Evolutionary conservation across 2,888 invertebrate species (phyloP), one percentile per base, ranked within the genome.

Genomic region (Pristionchus arcanus): DNA sequence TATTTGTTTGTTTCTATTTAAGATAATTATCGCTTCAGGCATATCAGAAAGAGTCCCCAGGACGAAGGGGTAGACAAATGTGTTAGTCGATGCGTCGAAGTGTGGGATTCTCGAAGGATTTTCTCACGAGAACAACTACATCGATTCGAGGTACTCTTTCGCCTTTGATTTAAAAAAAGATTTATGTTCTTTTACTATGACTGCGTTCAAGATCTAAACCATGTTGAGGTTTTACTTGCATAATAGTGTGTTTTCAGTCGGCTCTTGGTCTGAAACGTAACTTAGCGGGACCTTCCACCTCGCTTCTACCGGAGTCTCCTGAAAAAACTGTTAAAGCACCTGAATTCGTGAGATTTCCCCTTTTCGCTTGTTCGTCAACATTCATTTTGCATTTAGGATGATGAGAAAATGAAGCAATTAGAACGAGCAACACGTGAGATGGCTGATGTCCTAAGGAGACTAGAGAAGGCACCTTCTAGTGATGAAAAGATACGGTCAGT

Each of bases 391-490:
- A 71, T 83, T 34, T 31, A 68, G 89, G 66, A 53, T 34, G 53
- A 1, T 21, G 89, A 89, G 66, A 89, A 83, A 55, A 66, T 81
- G 89, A 31, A 25, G n/a, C 89, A 89, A 28, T 66, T 89, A 83
- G 89, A 89, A n/a, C 37, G 81, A 63, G 59, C 81, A 11, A 91
- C 93, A 16, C 91, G 92, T 19, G 93, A 94, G 88, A 91, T 94
- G 66, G 85, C 93, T 19, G 89, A 90, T 15, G 91, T 91, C 4
- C 86, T 94, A 49, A 90, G 90, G 68, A 91, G 92, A 25, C 89
- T 94, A 53, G 92, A 93, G 66, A 93, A 94, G 63, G 94, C 94
- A 15, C 92, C 95, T 19, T 94, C 94, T 31, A 92, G 94, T 15
- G 94, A 95, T 84, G 92, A 92, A 55, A 92, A 92, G 34, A 93